Evolutionary conservation across 2,113 vertebrate genomes (phyloP).

Genomic region (Nyctibius bracteatus): DNA sequence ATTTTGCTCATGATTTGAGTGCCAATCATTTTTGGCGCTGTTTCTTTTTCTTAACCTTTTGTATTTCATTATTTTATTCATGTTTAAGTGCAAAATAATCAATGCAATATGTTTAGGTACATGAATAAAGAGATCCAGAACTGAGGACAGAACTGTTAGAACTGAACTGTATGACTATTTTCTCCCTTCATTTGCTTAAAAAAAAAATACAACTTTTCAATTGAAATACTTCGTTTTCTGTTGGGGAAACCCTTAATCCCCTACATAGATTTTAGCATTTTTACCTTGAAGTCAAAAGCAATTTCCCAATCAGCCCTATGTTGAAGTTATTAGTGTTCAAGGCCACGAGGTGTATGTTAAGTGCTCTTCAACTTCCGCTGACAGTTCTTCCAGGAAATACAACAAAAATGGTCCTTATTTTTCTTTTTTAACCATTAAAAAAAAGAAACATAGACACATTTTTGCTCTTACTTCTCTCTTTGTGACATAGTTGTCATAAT

Average conservation of each 20-base stretch:
- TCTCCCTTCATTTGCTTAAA: neutral
- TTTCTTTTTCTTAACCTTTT: neutral
- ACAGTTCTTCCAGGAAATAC: slow-evolving; percentile 20
- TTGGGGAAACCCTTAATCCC: neutral
- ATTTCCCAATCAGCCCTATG: neutral
- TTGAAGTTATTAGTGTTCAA: neutral
- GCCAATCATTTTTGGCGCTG: neutral
- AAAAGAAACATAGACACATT: neutral
- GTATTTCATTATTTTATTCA: neutral
- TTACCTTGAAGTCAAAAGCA: neutral
- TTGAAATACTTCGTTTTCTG: neutral
- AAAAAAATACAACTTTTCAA: neutral
- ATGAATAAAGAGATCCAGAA: neutral
- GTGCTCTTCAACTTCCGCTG: neutral
- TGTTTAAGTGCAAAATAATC: neutral
- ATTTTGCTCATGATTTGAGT: neutral
- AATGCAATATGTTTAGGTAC: neutral
- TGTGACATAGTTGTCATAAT: neutral
- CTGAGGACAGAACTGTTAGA: neutral
- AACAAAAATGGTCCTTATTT: neutral
- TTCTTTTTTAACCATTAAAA: neutral
- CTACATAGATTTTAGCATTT: neutral
- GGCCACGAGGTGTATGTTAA: neutral
- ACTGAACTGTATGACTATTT: neutral
- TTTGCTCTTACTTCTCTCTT: neutral